Conservation (phyloP, 2,113 vertebrate species). For the Stictonetta naevosa region DNA sequence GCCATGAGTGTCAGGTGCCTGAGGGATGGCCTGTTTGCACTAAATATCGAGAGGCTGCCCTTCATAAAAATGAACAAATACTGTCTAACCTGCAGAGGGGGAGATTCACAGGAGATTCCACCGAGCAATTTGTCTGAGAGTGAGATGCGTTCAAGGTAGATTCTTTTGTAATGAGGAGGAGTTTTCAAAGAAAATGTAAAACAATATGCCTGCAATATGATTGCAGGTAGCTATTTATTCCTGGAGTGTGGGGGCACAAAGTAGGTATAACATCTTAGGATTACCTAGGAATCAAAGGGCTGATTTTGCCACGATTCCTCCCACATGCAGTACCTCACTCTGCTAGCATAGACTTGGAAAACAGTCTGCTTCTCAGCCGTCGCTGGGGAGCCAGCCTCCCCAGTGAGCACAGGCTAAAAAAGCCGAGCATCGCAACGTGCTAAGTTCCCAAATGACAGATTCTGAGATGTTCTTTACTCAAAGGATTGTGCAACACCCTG, state of each 20-base stretch:
- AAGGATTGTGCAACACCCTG: fast-evolving
- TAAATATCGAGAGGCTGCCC: slow-evolving; percentile 74
- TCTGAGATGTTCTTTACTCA: not conserved
- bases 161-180: slow-evolving; percentile 1
- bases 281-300: slow-evolving; percentile 7
- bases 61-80: slow-evolving; percentile 80
- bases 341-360: not conserved
- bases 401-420: not conserved
- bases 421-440: not conserved
- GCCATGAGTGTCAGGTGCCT: slow-evolving; percentile 71
- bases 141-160: slow-evolving; percentile 41
- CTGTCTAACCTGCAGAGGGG: slow-evolving; percentile 63
- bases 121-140: slow-evolving; percentile 53
- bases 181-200: slow-evolving; percentile 20
- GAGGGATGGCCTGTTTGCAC: slow-evolving; percentile 74
- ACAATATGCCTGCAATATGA: not conserved
- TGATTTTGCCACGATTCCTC: slow-evolving; percentile 49
- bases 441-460: not conserved
- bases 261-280: not conserved
- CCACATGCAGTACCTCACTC: not conserved
- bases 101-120: slow-evolving; percentile 59
- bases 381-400: not conserved
- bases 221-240: slow-evolving; percentile 48
- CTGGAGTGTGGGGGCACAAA: slow-evolving; percentile 10
- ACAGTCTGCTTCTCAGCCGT: not conserved